Conservation (phyloP, 2,797 vertebrate genomes). For the Arremon aurantiirostris region DNA sequence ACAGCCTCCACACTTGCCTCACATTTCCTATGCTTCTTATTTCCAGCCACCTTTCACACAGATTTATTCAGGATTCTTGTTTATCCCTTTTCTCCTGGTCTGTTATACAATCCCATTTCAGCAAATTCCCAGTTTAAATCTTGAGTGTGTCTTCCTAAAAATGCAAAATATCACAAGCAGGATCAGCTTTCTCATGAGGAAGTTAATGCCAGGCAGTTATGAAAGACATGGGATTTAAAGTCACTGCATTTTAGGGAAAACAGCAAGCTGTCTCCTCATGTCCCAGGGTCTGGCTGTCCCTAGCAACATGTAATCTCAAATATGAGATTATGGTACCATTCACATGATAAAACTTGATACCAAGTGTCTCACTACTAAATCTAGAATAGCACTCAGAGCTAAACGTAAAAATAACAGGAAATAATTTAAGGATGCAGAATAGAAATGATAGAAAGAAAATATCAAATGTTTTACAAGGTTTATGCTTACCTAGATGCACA, state of each 20-base stretch:
- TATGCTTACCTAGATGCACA: background rate
- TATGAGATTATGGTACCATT: background rate
- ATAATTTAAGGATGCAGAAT: background rate
- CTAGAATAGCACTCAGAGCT: background rate
- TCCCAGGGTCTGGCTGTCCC: background rate
- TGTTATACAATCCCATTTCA: background rate
- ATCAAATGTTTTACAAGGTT: background rate
- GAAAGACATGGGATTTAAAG: background rate
- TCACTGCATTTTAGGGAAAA: background rate
- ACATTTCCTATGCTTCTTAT: background rate
- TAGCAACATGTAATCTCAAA: background rate
- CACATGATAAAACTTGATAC: background rate
- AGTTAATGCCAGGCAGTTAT: background rate
- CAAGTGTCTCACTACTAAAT: background rate
- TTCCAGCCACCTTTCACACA: background rate
- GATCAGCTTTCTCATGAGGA: background rate
- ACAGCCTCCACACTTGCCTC: background rate
- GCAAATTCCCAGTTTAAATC: background rate
- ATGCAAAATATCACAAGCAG: accelerated
- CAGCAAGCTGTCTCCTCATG: background rate
- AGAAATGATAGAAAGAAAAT: background rate
- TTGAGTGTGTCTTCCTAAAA: background rate
- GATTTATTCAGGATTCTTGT: background rate
- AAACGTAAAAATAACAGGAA: background rate
- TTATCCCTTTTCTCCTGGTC: background rate